Base-by-base conservation (phyloP, 2,888 invertebrate genomes). In the Orthonevra nobilis region DNA sequence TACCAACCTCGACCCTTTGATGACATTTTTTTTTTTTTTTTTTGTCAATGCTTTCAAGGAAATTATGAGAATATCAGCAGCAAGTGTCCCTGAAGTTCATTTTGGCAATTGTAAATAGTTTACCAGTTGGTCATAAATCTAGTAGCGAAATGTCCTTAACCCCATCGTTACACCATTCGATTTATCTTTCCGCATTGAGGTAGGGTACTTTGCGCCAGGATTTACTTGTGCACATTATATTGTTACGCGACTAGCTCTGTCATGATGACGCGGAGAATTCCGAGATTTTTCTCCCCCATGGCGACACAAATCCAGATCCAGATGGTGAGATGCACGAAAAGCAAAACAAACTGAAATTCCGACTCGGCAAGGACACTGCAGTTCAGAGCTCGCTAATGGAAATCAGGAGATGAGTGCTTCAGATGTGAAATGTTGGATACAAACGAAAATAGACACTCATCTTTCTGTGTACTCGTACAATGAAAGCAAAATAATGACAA, bases 141-240 rank as follows among this genome's bases (percentile, higher is more conserved):
- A 23, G 5, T 54, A 17, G 44, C 28, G 40, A 60, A 54, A 72
- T 66, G 54, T 64, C 72, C 60, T 60, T 70, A 40, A 60, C 50
- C 52, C 20, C 58, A 30, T 14, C 32, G 28, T 6, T 26, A 20
- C n/a, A 15, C 20, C 12, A 2, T 10, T 48, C 28, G 34, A 23
- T 32, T 50, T 73, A n/a, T 15, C 26, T 19, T 34, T 3, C 4
- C 12, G 1, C 4, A 1, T 4, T n/a, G 26, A n/a, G n/a, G 20
- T 7, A 14, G 15, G 36, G 20, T 34, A 28, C 9, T 61, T 46
- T 68, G 30, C 34, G 17, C 38, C 36, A 26, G 38, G 60, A 75
- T 56, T 68, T 68, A 46, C 68, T 61, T 63, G 61, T 75, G 54
- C 54, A 69, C n/a, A 61, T 61, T 61, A 69, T 56, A 63, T 32